A percentile compares a stretch with the other conserved stretches of the same genome.
These are phyloP conservation scores for Merluccius polli DNA, from an alignment of 2,797 vertebrate genomes.

Conservation along the genomic window DNA sequence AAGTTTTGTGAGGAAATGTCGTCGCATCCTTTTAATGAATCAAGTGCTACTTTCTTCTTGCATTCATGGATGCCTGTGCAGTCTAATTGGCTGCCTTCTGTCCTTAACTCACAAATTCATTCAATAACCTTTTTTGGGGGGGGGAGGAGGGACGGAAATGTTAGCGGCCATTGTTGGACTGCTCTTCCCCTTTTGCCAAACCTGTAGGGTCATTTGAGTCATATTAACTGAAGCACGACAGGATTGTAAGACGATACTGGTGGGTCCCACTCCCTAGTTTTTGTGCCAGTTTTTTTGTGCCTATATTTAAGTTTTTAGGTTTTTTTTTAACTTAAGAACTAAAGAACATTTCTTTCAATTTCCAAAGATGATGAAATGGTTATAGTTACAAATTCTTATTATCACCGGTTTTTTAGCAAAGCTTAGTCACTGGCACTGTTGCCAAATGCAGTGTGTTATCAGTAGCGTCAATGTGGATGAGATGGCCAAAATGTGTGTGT, in stretches of 20 bases:
- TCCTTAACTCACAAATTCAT: constrained; percentile 2
- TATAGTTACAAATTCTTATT: no score
- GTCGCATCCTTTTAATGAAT: neutral
- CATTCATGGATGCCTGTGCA: neutral
- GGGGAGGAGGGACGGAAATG: constrained; percentile 4
- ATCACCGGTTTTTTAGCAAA: no score
- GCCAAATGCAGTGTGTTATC: neutral
- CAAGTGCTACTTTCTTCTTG: neutral
- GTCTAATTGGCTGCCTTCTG: constrained; percentile 12
- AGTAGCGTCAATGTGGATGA: neutral
- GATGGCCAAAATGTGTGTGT: neutral
- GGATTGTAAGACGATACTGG: neutral
- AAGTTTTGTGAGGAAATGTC: neutral
- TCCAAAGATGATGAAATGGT: no score
- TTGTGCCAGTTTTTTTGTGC: neutral
- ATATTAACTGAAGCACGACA: neutral
- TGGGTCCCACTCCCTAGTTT: neutral
- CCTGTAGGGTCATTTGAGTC: constrained; percentile 27
- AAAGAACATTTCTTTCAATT: no score
- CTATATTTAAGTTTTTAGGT: no score
- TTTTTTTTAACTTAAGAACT: no score
- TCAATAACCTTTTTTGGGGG: constrained; percentile 21
- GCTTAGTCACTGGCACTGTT: neutral
- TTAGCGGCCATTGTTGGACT: constrained; percentile 19
- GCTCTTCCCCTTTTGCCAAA: constrained; percentile 10